These are phyloP conservation scores for Oreochromis grahami DNA, from an alignment of 2,797 vertebrate species.

Conservation along the genomic window DNA sequence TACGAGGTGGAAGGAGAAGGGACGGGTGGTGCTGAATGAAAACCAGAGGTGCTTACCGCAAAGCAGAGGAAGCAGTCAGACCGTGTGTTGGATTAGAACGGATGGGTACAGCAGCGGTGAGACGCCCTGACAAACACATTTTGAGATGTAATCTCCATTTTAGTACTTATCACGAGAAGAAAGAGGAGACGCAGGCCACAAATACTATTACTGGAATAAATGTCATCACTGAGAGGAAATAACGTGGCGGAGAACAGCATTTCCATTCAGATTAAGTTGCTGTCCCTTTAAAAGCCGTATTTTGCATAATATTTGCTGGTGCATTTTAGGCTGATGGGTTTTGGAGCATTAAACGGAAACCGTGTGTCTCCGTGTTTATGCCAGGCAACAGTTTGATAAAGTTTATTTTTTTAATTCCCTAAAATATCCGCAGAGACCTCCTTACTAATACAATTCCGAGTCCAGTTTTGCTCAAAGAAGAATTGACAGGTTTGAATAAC, in stretches of 20 bases:
- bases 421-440: slow-evolving; percentile 21
- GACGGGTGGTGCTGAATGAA: slow-evolving; percentile 71
- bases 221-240: slow-evolving; percentile 15
- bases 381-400: slow-evolving; percentile 16
- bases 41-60: slow-evolving; percentile 78
- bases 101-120: not conserved
- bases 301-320: slow-evolving; percentile 40
- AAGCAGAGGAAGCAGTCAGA: slow-evolving; percentile 42
- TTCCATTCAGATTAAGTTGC: slow-evolving; percentile 48
- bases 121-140: slow-evolving; percentile 8
- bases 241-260: slow-evolving; percentile 4
- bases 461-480: not conserved
- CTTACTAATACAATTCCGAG: slow-evolving; percentile 20
- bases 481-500: slow-evolving; percentile 21
- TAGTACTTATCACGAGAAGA: not conserved
- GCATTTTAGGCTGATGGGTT: slow-evolving; percentile 23
- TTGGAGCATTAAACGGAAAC: slow-evolving; percentile 31
- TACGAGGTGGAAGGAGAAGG: slow-evolving; percentile 59
- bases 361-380: slow-evolving; percentile 4
- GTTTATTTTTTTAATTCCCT: slow-evolving; percentile 44
- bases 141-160: slow-evolving; percentile 12
- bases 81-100: not conserved
- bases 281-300: slow-evolving; percentile 1
- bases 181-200: not conserved
- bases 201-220: slow-evolving; percentile 29